Conservation (phyloP, 2,888 invertebrate genomes). For the Metopia argyrocephala region DNA sequence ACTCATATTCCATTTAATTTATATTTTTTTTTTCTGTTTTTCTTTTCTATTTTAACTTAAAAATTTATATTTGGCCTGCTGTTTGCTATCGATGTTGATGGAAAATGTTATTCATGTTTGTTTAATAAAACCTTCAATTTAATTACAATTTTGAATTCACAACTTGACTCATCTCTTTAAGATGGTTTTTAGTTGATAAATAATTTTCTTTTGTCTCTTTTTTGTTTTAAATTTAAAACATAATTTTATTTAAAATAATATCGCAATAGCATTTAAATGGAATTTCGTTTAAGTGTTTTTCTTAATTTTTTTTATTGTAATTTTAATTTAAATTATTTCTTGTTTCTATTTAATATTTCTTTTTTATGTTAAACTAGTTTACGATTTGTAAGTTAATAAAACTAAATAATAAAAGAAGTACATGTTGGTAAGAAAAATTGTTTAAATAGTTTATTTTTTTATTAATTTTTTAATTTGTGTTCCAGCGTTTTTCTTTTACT, state of each 20-base stretch:
- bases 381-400: constrained; percentile 4
- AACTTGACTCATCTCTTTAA: constrained; percentile 12
- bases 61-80: not conserved
- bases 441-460: constrained; percentile 17
- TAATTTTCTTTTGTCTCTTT: not conserved
- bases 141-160: constrained; percentile 42
- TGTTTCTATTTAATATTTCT: constrained; percentile 21
- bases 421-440: constrained; percentile 33
- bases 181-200: no score
- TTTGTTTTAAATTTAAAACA: not conserved
- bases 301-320: constrained; percentile 24
- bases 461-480: not conserved
- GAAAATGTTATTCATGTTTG: not conserved
- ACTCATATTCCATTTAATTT: not conserved
- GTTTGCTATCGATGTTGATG: not conserved
- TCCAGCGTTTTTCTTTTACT: not conserved
- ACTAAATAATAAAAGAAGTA: constrained; percentile 22
- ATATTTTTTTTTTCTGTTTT: not conserved
- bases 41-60: not conserved
- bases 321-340: constrained; percentile 20
- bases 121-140: constrained; percentile 42
- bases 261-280: constrained; percentile 48
- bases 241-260: constrained; percentile 29
- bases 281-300: constrained; percentile 49
- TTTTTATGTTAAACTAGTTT: constrained; percentile 41